Percentiles rank a stretch among this genome's conserved stretches.
Conservation (phyloP, 2,113 vertebrate genomes). For the human region GRCh38 chr13:102618001-102618500, state of each 20-base stretch:
- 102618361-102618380: background rate
- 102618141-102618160: background rate
- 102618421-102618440: background rate
- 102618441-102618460: background rate
- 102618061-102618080: background rate
- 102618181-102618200: background rate
- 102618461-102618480: background rate
- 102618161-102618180: background rate
- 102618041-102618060: background rate
- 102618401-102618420: background rate
- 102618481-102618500: background rate
- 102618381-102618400: background rate
- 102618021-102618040: background rate
- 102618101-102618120: background rate
- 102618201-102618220: background rate
- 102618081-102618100: background rate
- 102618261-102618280: background rate
- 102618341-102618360: background rate
- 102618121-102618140: background rate
- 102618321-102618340: background rate
- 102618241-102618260: background rate
- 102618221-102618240: background rate
- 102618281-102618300: background rate
- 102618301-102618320: background rate
- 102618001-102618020: background rate